phyloP scores from a whole-genome alignment of 2,113 vertebrate species.

The Aramus guarauna region DNA sequence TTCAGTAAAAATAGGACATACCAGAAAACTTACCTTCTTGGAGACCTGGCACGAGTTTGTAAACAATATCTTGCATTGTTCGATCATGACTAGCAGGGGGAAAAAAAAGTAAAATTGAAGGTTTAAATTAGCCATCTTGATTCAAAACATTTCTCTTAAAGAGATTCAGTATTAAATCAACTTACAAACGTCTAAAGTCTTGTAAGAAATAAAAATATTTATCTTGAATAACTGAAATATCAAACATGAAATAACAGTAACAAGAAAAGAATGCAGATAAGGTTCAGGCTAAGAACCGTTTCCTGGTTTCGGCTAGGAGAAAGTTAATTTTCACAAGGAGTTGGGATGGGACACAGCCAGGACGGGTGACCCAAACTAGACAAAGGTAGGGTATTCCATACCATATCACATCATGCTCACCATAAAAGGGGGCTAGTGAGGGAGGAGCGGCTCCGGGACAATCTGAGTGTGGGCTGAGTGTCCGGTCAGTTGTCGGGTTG shows the following conservation, averaged over 20 bases:
- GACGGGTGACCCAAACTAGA: too few species aligned
- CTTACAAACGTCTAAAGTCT: not conserved
- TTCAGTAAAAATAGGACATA: not conserved
- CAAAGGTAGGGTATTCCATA: too few species aligned
- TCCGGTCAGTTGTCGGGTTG: too few species aligned
- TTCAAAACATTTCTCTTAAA: not conserved
- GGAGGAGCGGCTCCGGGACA: too few species aligned
- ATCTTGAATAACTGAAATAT: not conserved
- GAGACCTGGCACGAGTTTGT: slow-evolving; percentile 94
- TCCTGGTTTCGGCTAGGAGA: too few species aligned
- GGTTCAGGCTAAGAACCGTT: not conserved
- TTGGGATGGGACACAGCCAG: too few species aligned
- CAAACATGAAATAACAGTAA: not conserved
- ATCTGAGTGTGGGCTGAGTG: too few species aligned
- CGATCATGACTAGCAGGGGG: slow-evolving; percentile 85
- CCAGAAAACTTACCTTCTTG: slow-evolving; percentile 85
- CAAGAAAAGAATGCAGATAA: not conserved
- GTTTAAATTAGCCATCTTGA: not conserved
- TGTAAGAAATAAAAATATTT: not conserved
- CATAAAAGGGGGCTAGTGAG: too few species aligned
- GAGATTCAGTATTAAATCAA: not conserved
- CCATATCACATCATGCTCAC: too few species aligned
- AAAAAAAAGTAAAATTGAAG: not conserved
- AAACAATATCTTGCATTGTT: slow-evolving; percentile 98
- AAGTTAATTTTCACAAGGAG: too few species aligned